Evolutionary conservation across 2,888 invertebrate species (phyloP), one percentile per base, ranked within the genome.

Genomic region (Liposcelis brunnea): DNA sequence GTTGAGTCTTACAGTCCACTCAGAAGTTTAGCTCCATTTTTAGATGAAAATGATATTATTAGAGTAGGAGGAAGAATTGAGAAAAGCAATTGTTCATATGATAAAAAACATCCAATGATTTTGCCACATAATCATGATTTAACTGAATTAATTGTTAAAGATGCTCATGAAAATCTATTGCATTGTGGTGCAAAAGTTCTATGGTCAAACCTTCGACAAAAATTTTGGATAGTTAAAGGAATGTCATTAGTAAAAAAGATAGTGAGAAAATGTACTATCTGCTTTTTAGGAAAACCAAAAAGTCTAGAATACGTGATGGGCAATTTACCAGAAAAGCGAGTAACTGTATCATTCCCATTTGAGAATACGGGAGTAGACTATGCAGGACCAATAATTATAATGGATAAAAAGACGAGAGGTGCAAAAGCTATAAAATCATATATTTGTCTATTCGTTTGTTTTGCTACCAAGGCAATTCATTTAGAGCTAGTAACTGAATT

Each of bases 331-430:
- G 5, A 19, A 2, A 53, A 55, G 2, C 48, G 62, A 45, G 48
- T 58, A 2, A 48, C 37, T 4, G 47, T 50, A 2, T 31, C 49
- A 5, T 42, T 49, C 0, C 55, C 59, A 2, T 61, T 61, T 49
- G 38, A 50, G 3, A 48, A 55, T 37, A 45, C 49, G 14, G 60
- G 58, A 8, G 40, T 61, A 1, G 61, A 62, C 42, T 58, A 52
- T n/a, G 55, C 54, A 18, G 59, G 60, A 6, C 60, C 59, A 0
- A 52, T 52, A 21, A 43, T 34, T 19, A 44, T 53, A n/a, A 46
- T 48, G 14, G 49, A 44, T 2, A 42, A 42, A 10, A 46, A 43
- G 14, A 35, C 47, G 11, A 46, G 51, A 26, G 48, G 49, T 12
- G 40, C 47, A 1, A 49, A 49, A 42, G 10, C 43, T 7, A 19